These are phyloP conservation scores for Geodia barretti DNA, from an alignment of 37 sponge, comb jelly and placozoan genomes.

Conservation along the genomic window DNA sequence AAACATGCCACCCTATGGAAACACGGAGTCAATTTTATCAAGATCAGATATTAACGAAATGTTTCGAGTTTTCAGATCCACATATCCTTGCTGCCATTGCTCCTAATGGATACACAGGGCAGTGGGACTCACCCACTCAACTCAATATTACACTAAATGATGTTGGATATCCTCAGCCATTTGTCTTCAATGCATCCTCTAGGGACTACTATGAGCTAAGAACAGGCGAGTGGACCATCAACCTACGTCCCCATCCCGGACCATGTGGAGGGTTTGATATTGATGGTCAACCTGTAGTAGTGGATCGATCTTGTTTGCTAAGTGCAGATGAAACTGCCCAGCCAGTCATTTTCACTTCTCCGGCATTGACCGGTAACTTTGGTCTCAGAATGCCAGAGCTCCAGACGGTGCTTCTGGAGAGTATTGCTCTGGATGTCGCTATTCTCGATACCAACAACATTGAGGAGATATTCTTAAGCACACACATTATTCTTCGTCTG, in stretches of 20 bases:
- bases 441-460: not conserved
- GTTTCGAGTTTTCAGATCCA: constrained; percentile 60
- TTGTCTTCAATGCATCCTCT: not conserved
- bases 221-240: constrained; percentile 73
- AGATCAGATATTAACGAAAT: constrained; percentile 58
- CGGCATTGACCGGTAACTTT: constrained; percentile 64
- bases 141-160: constrained; percentile 63
- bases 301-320: constrained; percentile 63
- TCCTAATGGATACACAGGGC: constrained; percentile 41
- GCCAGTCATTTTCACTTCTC: constrained; percentile 52
- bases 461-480: constrained; percentile 21
- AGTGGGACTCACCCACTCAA: constrained; percentile 52
- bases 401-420: constrained; percentile 43
- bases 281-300: constrained; percentile 7
- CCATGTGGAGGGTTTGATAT: constrained; percentile 82
- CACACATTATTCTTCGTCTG: constrained; percentile 60
- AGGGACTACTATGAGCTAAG: not conserved
- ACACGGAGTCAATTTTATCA: constrained; percentile 5
- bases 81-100: constrained; percentile 49
- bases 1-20: constrained; percentile 79
- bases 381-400: constrained; percentile 73
- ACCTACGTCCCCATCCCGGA: constrained; percentile 33
- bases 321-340: constrained; percentile 46
- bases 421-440: constrained; percentile 30
- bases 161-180: constrained; percentile 87